Percentiles rank a stretch among this genome's conserved stretches.
These are phyloP conservation scores for Hoplostethus atlanticus DNA, from an alignment of 2,797 vertebrate genomes.

Conservation along the genomic window DNA sequence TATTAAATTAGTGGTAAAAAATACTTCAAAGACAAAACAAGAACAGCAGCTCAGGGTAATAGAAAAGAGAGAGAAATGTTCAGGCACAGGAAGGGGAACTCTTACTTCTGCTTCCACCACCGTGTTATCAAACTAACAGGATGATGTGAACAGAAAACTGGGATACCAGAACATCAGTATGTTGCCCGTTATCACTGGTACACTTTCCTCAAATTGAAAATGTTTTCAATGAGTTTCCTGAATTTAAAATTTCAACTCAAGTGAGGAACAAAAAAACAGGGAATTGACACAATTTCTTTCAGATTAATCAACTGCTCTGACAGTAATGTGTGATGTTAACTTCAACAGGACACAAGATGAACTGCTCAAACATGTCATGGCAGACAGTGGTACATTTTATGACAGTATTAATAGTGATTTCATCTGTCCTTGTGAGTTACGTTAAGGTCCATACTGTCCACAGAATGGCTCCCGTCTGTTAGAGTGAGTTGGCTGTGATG, in stretches of 20 bases:
- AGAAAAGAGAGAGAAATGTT: conserved; percentile 14
- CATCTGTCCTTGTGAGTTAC: conserved; percentile 35
- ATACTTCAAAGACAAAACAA: conserved; percentile 51
- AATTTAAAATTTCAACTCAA: conserved; percentile 11
- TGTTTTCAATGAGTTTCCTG: neutral
- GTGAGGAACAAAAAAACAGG: neutral
- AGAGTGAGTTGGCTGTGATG: conserved; percentile 90
- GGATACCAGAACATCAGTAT: conserved; percentile 1
- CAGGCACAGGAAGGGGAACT: conserved; percentile 12
- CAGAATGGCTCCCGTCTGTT: conserved; percentile 58
- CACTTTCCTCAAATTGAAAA: conserved; percentile 14
- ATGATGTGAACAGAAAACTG: conserved; percentile 10
- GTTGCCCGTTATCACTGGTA: conserved; percentile 4
- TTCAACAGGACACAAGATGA: conserved; percentile 25
- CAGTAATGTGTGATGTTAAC: conserved; percentile 16
- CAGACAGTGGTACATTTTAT: conserved; percentile 30
- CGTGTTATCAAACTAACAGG: conserved; percentile 25
- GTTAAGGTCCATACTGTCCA: conserved; percentile 45
- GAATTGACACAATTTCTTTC: conserved; percentile 6
- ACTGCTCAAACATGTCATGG: conserved; percentile 22
- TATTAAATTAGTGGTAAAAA: conserved; percentile 63
- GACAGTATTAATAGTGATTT: conserved; percentile 47
- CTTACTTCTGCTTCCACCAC: conserved; percentile 26
- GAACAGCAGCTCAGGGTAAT: conserved; percentile 48
- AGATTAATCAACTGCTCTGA: conserved; percentile 9